phyloP scores from a whole-genome alignment of 2,888 invertebrate genomes.

The Diarsia brunnea region DNA sequence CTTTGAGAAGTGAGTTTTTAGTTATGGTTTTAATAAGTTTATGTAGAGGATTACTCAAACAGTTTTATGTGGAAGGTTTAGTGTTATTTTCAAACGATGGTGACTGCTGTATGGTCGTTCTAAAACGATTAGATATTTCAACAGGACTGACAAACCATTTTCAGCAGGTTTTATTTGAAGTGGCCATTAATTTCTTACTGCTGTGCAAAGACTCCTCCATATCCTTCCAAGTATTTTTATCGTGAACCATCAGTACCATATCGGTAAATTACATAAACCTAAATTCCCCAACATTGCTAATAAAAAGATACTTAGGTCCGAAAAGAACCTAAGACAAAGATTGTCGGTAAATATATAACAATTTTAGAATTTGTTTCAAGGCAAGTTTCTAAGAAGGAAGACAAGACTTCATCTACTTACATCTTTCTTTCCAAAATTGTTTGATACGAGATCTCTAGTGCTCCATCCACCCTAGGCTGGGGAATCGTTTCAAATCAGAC shows the following conservation, averaged over 20 bases:
- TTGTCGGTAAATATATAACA: too few relatives aligned
- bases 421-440: not conserved
- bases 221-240: not conserved
- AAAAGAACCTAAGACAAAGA: not conserved
- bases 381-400: not conserved
- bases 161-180: not conserved
- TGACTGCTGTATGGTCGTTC: not conserved
- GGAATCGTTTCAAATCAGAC: not conserved
- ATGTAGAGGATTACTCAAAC: not conserved
- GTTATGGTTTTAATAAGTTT: slow-evolving; percentile 37
- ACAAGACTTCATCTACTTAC: not conserved
- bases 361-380: too few relatives aligned
- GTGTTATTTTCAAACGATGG: not conserved
- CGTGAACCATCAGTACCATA: not conserved
- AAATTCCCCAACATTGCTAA: not conserved
- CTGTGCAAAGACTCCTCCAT: not conserved
- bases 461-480: not conserved
- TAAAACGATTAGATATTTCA: not conserved
- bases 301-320: not conserved
- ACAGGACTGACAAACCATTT: not conserved
- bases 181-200: not conserved
- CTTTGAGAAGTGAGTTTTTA: slow-evolving; percentile 37
- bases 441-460: not conserved
- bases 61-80: not conserved
- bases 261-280: not conserved